A percentile compares a stretch with the other conserved stretches of the same genome.
Evolutionary conservation across 1,140 invertebrate genomes (phyloP).

Genomic region (Ostrea edulis): DNA sequence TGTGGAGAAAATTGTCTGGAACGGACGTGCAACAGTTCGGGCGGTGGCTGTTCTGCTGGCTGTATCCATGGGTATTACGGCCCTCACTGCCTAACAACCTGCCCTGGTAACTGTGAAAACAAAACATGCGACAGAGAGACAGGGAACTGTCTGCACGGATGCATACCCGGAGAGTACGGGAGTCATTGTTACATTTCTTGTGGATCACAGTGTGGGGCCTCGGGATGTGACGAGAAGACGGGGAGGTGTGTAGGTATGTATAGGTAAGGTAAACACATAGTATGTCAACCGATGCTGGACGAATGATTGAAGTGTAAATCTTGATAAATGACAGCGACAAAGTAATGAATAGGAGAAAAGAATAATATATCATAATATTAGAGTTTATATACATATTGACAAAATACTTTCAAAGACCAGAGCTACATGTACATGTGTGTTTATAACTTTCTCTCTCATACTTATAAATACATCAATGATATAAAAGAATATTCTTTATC

Average conservation of each 20-base stretch:
- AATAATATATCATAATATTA: no score
- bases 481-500: background rate
- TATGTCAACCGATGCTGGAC: no score
- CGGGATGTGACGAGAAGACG: background rate
- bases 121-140: background rate
- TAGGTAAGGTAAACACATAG: background rate
- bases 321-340: no score
- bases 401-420: no score
- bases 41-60: slow-evolving; percentile 17
- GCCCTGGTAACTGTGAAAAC: background rate
- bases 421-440: no score
- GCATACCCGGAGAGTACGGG: background rate
- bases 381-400: no score
- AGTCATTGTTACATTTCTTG: background rate
- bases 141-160: background rate
- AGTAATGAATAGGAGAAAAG: no score
- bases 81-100: background rate
- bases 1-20: slow-evolving; percentile 38
- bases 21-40: background rate
- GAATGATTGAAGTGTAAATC: no score
- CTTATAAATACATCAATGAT: no score
- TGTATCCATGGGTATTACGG: slow-evolving; percentile 1
- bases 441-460: no score
- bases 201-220: background rate
- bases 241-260: background rate